Evolutionary conservation across 1,140 invertebrate species (phyloP).

Genomic region (Lepidostoma basale): DNA sequence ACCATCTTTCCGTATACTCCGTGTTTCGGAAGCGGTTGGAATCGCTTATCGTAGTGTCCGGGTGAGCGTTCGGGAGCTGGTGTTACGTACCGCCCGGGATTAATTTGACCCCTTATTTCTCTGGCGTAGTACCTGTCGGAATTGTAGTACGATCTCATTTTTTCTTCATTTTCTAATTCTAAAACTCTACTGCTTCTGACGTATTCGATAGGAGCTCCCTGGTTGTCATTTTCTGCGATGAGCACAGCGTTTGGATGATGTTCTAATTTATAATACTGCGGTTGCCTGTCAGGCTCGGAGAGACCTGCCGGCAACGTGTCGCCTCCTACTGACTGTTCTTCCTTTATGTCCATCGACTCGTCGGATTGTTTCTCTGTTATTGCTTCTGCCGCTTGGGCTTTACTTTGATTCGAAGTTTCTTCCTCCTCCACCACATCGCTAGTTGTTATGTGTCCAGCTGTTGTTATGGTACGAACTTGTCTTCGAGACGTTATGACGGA

Average conservation of each 20-base stretch:
- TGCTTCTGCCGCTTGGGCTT: conserved; percentile 16
- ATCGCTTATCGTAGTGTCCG: conserved; percentile 30
- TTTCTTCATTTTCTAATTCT: conserved; percentile 20
- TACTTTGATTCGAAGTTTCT: conserved; percentile 24
- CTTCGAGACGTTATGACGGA: conserved; percentile 64
- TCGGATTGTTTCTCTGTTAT: conserved; percentile 1
- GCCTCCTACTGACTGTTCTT: conserved; percentile 1
- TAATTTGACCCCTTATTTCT: conserved; percentile 20
- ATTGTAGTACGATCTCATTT: background rate
- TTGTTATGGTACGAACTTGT: conserved; percentile 65
- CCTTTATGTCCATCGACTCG: conserved; percentile 16
- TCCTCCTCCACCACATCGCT: conserved; percentile 52
- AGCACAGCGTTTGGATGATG: conserved; percentile 6
- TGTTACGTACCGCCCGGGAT: conserved; percentile 16
- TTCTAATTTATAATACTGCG: conserved; percentile 34
- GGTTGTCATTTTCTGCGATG: conserved; percentile 14
- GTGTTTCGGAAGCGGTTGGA: conserved; percentile 25
- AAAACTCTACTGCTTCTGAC: background rate
- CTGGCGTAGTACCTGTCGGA: conserved; percentile 21
- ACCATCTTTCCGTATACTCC: conserved; percentile 10
- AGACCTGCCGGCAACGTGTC: background rate
- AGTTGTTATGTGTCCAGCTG: conserved; percentile 65
- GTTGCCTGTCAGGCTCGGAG: background rate
- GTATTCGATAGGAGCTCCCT: conserved; percentile 31
- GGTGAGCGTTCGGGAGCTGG: conserved; percentile 31